Percentiles rank a stretch among this genome's conserved stretches.
Evolutionary conservation across 2,888 invertebrate species (phyloP).

Genomic region (Arenicola marina): DNA sequence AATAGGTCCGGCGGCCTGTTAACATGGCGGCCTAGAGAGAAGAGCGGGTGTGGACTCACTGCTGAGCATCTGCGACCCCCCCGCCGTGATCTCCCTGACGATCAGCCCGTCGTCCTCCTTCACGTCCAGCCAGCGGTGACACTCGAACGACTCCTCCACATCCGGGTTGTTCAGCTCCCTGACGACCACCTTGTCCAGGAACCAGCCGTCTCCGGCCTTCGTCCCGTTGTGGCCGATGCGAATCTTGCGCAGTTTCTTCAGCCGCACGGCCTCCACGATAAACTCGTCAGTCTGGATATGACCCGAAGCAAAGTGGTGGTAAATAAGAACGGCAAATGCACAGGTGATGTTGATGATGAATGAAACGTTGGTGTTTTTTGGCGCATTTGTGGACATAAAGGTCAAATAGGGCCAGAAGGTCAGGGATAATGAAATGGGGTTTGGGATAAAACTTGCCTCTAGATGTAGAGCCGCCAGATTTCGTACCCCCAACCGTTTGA

Average conservation of each 20-base stretch:
- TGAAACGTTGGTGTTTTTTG: no score
- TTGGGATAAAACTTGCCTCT: no score
- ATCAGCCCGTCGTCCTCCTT: constrained; percentile 61
- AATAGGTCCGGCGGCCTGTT: no score
- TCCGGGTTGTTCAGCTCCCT: constrained; percentile 42
- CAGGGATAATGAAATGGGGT: no score
- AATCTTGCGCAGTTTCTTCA: constrained; percentile 56
- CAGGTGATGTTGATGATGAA: no score
- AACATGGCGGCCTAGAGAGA: no score
- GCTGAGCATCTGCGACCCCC: constrained; percentile 54
- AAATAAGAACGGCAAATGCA: background rate
- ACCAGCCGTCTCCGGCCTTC: constrained; percentile 58
- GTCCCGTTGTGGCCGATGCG: constrained; percentile 60
- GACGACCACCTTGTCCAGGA: constrained; percentile 56
- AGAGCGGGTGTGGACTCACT: constrained; percentile 50
- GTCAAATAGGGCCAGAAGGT: no score
- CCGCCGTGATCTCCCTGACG: constrained; percentile 58
- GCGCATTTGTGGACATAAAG: no score
- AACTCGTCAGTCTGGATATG: constrained; percentile 47
- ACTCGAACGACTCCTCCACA: constrained; percentile 48
- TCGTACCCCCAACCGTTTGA: no score
- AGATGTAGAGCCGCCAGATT: no score
- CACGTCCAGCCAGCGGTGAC: constrained; percentile 59
- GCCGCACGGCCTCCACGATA: constrained; percentile 57
- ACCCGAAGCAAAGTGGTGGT: background rate